Percentiles rank a stretch among this genome's conserved stretches.
Conservation (phyloP, 2,888 invertebrate genomes). For the Antheraea yamamai region DNA sequence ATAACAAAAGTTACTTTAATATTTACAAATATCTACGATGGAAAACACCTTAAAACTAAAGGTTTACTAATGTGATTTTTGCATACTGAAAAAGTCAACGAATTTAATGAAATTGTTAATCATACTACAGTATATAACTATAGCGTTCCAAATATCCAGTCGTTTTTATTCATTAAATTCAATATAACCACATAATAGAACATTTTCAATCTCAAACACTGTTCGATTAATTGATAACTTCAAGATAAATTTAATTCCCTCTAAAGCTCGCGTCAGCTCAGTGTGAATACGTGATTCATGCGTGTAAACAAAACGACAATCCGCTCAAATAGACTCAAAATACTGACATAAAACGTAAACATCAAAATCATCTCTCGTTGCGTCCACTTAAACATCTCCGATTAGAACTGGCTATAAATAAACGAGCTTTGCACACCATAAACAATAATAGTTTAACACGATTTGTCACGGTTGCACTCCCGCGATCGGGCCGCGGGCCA, state of each 20-base stretch:
- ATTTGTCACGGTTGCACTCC: constrained; percentile 59
- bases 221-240: constrained; percentile 31
- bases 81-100: background rate
- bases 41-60: background rate
- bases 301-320: constrained; percentile 66
- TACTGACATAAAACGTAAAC: constrained; percentile 66
- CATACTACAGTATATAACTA: constrained; percentile 1
- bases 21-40: constrained; percentile 2
- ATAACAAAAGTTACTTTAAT: background rate
- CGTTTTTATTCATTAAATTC: background rate
- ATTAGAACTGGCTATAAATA: constrained; percentile 66
- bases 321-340: constrained; percentile 62
- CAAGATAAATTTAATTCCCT: constrained; percentile 44
- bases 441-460: constrained; percentile 64
- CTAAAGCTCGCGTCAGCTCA: constrained; percentile 55
- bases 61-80: background rate
- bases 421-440: constrained; percentile 63
- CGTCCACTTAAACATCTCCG: constrained; percentile 60
- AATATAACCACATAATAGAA: background rate
- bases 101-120: constrained; percentile 3
- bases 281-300: constrained; percentile 63
- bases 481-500: constrained; percentile 45
- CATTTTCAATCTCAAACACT: background rate
- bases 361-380: constrained; percentile 54
- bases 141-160: background rate